Conservation (phyloP, 1,140 invertebrate genomes). For the Pogonognathellus flavescens region DNA sequence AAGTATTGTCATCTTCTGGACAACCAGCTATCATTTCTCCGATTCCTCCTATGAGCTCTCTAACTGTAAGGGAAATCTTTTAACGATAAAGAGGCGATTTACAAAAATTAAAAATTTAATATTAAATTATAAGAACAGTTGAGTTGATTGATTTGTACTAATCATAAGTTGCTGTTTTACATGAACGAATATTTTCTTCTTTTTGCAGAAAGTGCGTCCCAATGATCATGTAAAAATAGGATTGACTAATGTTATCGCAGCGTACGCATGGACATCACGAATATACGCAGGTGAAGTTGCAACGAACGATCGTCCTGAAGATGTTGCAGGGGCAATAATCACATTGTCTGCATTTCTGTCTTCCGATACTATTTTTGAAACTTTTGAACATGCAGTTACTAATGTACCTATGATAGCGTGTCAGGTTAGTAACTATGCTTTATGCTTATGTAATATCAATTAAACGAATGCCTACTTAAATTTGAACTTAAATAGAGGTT, state of each 20-base stretch:
- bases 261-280: constrained; percentile 55
- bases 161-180: no score
- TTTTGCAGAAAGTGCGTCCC: constrained; percentile 51
- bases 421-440: constrained; percentile 54
- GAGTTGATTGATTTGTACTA: no score
- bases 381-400: constrained; percentile 53
- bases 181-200: background rate
- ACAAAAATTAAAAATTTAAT: no score
- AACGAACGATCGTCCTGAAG: background rate
- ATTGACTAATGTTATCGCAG: constrained; percentile 55
- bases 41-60: constrained; percentile 50
- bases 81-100: no score
- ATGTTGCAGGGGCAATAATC: constrained; percentile 48
- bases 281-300: constrained; percentile 54
- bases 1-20: background rate
- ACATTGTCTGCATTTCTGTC: constrained; percentile 53
- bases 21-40: constrained; percentile 37
- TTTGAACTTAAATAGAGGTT: no score
- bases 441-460: background rate
- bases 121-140: no score
- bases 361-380: constrained; percentile 49
- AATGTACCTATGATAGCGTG: constrained; percentile 54
- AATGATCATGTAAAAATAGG: constrained; percentile 55
- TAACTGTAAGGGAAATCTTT: constrained; percentile 60
- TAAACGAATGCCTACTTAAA: no score